Evolutionary conservation across 2,797 vertebrate genomes (phyloP), one percentile per base, ranked within the genome.

Genomic region (Lepus oiostolus): DNA sequence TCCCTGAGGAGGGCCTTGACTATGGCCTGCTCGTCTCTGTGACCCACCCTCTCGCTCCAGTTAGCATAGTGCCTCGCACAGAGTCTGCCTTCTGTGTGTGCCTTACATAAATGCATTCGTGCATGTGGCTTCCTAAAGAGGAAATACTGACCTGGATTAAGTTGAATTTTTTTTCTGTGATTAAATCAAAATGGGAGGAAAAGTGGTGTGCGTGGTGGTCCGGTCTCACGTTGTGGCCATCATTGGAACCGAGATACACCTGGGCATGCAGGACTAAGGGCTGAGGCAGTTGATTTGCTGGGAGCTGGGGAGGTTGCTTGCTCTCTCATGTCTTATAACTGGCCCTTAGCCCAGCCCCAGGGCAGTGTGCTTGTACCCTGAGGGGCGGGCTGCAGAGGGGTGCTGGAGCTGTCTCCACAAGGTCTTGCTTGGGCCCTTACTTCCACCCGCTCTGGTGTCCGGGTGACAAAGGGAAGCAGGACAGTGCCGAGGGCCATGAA

Each of bases 261-360:
- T 32, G 24, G 32, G 65, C 38, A n/a, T 12, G 7, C 19, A 5
- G 4, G 54, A 60, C 68, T 60, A n/a, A 67, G 68, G 32, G 6
- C 7, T 11, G 30, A 74, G n/a, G 50, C 12, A 30, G 58, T 7
- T 0, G 4, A 38, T 16, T 4, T 1, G 13, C 21, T 3, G 26
- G n/a, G 12, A 82, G n/a, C 30, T 58, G 58, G 42, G 24, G 32
- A 60, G 16, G 5, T 9, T 17, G 21, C 79, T 71, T 21, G 32
- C 79, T 84, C 21, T 24, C 17, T 19, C 12, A 0, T 19, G 14
- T 17, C 7, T 38, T 86, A 50, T 58, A 38, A 28, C 16, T 21
- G 17, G 38, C n/a, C 68, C 65, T 84, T 14, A 76, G 30, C 47
- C n/a, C 28, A 81, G 47, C 13, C 16, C 52, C 22, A 19, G 1